Evolutionary conservation across 2,888 invertebrate genomes (phyloP).

Genomic region (Serripes groenlandicus): DNA sequence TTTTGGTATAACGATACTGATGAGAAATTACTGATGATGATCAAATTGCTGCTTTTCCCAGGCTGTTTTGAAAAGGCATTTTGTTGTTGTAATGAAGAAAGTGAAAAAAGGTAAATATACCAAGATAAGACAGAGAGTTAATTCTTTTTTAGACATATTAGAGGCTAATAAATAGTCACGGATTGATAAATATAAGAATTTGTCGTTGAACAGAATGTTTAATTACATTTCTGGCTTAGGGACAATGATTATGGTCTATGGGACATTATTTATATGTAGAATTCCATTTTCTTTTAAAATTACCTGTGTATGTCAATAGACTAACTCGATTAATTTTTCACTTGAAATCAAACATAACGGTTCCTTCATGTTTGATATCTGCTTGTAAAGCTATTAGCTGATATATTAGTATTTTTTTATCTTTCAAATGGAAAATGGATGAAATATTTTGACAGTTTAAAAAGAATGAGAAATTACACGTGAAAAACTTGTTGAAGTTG

Average conservation of each 20-base stretch:
- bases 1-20: too few species aligned
- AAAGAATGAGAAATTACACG: too few species aligned
- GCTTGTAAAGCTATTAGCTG: too few species aligned
- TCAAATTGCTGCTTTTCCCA: too few species aligned
- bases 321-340: background rate
- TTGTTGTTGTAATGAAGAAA: too few species aligned
- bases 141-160: background rate
- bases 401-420: too few species aligned
- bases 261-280: conserved; percentile 9
- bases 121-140: background rate
- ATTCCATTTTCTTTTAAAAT: background rate
- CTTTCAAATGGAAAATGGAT: too few species aligned
- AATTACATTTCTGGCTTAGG: background rate
- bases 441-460: too few species aligned
- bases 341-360: background rate
- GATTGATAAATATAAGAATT: background rate
- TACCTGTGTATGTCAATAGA: background rate
- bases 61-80: too few species aligned
- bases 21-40: too few species aligned
- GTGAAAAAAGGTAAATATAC: background rate
- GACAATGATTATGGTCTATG: conserved; percentile 11
- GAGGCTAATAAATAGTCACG: background rate
- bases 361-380: too few species aligned
- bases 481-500: too few species aligned
- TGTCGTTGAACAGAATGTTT: background rate